Evolutionary conservation across 2,797 vertebrate genomes (phyloP), one percentile per base, ranked within the genome.

Genomic region (Myotis vivesi): DNA sequence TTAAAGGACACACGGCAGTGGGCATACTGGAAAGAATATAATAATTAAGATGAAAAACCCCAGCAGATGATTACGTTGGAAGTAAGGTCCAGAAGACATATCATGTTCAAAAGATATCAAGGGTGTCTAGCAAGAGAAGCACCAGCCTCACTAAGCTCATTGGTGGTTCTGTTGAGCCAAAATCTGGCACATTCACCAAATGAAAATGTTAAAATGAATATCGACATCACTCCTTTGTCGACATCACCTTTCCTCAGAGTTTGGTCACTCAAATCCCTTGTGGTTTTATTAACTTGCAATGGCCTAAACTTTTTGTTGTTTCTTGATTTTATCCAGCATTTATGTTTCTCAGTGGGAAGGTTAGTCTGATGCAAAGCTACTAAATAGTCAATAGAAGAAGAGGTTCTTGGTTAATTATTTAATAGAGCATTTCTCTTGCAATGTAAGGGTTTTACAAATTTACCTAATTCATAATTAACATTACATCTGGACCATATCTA

Each of bases 181-280:
- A 38, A 82, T 20, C 19, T 30, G 9, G 13, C 16, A 85, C 59
- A 71, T 6, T 55, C 6, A 41, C 22, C 28, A 79, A 33, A 28
- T 41, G 10, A 41, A 16, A n/a, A 30, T 20, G n/a, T 36, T 46
- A 28, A 85, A 15, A 3, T 68, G 20, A 76, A 10, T 55, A 57
- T 17, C 0, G 0, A 8, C 11, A 13, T n/a, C n/a, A 38, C 9
- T 15, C 2, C 8, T 3, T 0, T 44, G 17, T 3, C 41, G 1
- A 44, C 41, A 28, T 6, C 75, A 8, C 30, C 25, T 73, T 68
- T 73, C 69, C 49, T 85, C 15, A 11, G 36, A 46, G 80, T 85
- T 75, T 73, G 5, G 4, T 53, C 51, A 23, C 36, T 69, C 23
- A 41, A 5, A 71, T 41, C 28, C 30, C 23, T 0, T 2, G 16